Evolutionary conservation across 2,113 vertebrate genomes (phyloP).

Genomic region (Microtus pennsylvanicus): DNA sequence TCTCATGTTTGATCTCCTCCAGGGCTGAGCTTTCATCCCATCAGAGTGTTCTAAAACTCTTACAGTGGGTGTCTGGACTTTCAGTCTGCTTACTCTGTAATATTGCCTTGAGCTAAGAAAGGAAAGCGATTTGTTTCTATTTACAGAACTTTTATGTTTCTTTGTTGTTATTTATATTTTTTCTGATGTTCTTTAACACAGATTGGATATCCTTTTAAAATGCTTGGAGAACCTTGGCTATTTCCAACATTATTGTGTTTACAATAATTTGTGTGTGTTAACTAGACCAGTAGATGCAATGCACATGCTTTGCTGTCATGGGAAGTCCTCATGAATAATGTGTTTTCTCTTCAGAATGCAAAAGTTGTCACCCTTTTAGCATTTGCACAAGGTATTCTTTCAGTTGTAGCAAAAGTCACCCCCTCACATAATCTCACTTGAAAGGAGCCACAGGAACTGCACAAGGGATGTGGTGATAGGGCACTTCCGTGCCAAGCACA

Average conservation of each 20-base stretch:
- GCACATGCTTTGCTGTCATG: background rate
- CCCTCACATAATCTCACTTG: slow-evolving; percentile 76
- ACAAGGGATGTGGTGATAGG: background rate
- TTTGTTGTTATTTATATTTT: background rate
- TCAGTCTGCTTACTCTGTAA: background rate
- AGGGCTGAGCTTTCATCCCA: background rate
- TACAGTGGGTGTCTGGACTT: background rate
- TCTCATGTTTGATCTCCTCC: background rate
- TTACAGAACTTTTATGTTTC: background rate
- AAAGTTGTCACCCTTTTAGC: slow-evolving; percentile 67
- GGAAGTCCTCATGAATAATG: background rate
- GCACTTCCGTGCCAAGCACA: background rate
- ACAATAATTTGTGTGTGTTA: background rate
- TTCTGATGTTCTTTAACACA: background rate
- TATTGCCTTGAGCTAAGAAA: background rate
- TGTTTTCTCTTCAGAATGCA: slow-evolving; percentile 43
- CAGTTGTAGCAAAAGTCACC: slow-evolving; percentile 59
- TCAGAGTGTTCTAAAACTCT: background rate
- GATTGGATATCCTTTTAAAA: background rate
- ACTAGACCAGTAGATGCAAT: background rate
- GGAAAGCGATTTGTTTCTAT: background rate
- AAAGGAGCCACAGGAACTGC: slow-evolving; percentile 71
- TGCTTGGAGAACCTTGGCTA: no score
- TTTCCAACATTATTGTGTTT: background rate
- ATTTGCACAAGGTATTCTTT: slow-evolving; percentile 74